Percentiles rank a stretch among this genome's conserved stretches.
Conservation (phyloP, 2,888 invertebrate genomes). For the Ochlodes sylvanus region DNA sequence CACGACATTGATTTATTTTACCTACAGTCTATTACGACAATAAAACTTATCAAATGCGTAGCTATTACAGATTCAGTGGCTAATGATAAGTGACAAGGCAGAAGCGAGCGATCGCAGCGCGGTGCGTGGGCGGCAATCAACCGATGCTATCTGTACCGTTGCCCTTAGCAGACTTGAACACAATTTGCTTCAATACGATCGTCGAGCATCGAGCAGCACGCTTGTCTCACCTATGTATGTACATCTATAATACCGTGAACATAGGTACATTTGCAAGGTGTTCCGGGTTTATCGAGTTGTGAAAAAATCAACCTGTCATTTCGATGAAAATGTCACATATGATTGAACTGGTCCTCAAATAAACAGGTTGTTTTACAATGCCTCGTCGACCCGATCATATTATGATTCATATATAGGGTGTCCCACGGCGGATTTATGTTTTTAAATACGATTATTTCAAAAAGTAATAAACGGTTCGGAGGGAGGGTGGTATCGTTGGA, state of each 20-base stretch:
- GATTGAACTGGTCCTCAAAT: too few relatives aligned
- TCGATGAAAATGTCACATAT: neutral
- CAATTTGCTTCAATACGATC: slow-evolving; percentile 43
- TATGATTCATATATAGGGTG: too few relatives aligned
- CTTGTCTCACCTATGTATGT: slow-evolving; percentile 8
- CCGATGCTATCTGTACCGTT: slow-evolving; percentile 64
- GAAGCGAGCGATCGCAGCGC: slow-evolving; percentile 58
- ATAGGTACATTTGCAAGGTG: neutral
- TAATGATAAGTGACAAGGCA: slow-evolving; percentile 70
- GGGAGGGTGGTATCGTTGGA: too few relatives aligned
- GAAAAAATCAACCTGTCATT: neutral
- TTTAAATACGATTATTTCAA: too few relatives aligned
- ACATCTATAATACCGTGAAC: neutral
- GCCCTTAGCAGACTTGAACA: slow-evolving; percentile 54
- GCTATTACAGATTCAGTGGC: slow-evolving; percentile 42
- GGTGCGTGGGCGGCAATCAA: slow-evolving; percentile 69
- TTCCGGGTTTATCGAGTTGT: neutral
- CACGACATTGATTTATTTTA: slow-evolving; percentile 9
- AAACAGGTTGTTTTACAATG: neutral
- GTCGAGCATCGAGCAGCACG: slow-evolving; percentile 28
- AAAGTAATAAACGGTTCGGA: too few relatives aligned
- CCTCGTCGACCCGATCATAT: neutral
- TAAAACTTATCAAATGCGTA: slow-evolving; percentile 23
- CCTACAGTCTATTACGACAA: slow-evolving; percentile 17
- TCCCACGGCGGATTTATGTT: too few relatives aligned